Evolutionary conservation across 2,113 vertebrate species (phyloP).

Genomic region (Felis chaus): DNA sequence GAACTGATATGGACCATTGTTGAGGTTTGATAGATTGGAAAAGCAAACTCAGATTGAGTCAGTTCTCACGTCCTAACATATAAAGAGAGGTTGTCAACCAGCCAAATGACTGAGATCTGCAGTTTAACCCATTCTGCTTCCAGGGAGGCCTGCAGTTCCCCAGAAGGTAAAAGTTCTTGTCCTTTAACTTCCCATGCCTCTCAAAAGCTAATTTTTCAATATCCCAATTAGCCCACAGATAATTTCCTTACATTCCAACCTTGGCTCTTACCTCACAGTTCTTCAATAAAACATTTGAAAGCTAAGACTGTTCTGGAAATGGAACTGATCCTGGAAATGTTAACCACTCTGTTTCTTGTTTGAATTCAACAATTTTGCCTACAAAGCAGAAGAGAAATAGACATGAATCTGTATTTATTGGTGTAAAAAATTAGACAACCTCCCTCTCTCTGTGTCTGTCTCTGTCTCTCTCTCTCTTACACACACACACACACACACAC

Average conservation of each 20-base stretch:
- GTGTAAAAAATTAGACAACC: background rate
- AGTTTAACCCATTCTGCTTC: background rate
- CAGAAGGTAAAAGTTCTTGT: background rate
- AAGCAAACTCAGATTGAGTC: background rate
- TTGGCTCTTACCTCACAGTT: background rate
- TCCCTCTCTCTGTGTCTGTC: background rate
- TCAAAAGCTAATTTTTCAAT: background rate
- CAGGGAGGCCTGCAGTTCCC: background rate
- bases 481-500: background rate
- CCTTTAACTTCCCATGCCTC: background rate
- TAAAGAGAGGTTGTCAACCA: background rate
- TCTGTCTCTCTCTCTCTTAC: background rate
- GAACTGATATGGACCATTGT: background rate
- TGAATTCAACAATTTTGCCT: background rate
- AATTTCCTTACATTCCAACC: background rate
- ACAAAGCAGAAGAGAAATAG: background rate
- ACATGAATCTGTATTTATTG: background rate
- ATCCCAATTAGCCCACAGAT: background rate
- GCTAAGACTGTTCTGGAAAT: background rate
- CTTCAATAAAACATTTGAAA: background rate
- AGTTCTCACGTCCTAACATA: background rate
- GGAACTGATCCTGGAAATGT: background rate
- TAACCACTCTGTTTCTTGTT: background rate
- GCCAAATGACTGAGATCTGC: background rate
- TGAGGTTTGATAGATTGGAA: background rate